Percentiles rank a stretch among this genome's conserved stretches.
Evolutionary conservation across 2,797 vertebrate species (phyloP).

Genomic region (Simalia tracyae): DNA sequence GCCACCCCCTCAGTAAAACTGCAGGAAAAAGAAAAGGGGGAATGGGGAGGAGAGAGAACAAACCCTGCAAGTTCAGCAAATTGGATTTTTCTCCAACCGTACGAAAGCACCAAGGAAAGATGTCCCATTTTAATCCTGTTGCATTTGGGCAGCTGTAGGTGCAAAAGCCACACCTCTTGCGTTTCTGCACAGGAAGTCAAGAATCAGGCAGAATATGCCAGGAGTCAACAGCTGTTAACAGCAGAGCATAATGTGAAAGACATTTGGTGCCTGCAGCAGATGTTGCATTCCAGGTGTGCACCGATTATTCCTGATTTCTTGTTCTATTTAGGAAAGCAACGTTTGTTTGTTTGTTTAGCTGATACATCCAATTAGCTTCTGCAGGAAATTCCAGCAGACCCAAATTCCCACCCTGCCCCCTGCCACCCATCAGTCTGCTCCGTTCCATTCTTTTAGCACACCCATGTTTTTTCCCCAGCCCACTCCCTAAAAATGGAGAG

Average conservation of each 20-base stretch:
- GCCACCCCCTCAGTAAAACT: constrained; percentile 32
- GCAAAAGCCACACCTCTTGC: constrained; percentile 9
- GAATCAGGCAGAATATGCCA: constrained; percentile 48
- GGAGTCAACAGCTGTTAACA: constrained; percentile 55
- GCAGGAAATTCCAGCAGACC: background rate
- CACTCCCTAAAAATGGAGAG: background rate
- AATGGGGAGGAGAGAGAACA: constrained; percentile 28
- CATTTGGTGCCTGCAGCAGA: constrained; percentile 54
- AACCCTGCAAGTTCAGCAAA: constrained; percentile 35
- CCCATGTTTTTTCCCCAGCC: background rate
- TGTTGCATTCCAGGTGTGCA: constrained; percentile 65
- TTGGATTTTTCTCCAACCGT: constrained; percentile 21
- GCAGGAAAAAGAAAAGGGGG: no score
- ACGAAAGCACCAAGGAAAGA: constrained; percentile 23
- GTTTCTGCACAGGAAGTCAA: background rate
- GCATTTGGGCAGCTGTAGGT: background rate
- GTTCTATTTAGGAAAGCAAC: constrained; percentile 29
- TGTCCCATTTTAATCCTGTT: constrained; percentile 40
- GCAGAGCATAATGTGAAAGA: constrained; percentile 52
- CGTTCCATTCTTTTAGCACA: background rate
- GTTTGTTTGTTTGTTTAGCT: constrained; percentile 43
- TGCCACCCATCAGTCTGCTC: background rate
- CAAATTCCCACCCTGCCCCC: background rate
- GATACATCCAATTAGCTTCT: constrained; percentile 23
- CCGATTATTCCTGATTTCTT: constrained; percentile 52